These are phyloP conservation scores for Drosophila ercepeae DNA, from an alignment of 1,140 invertebrate species.

Conservation along the genomic window DNA sequence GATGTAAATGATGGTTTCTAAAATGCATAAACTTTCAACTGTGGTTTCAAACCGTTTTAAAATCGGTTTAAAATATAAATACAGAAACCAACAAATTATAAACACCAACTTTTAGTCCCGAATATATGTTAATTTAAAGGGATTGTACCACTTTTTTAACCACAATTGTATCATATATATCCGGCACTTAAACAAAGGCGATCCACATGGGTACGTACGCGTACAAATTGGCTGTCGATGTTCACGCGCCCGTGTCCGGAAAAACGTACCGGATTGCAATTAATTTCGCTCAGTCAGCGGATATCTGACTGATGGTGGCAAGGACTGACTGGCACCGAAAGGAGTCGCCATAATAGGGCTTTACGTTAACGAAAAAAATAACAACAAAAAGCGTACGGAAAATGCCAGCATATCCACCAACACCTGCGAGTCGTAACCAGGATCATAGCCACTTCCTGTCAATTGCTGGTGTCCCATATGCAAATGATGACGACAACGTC, in stretches of 20 bases:
- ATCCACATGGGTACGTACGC: background rate
- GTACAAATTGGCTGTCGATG: slow-evolving; percentile 36
- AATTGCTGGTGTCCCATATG: slow-evolving; percentile 50
- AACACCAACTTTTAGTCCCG: background rate
- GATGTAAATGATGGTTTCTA: too few relatives aligned
- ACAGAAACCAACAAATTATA: too few relatives aligned
- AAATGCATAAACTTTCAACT: too few relatives aligned
- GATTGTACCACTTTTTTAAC: background rate
- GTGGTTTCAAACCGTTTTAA: too few relatives aligned
- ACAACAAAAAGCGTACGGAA: slow-evolving; percentile 6
- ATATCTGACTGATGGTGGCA: slow-evolving; percentile 36
- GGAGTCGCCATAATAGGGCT: slow-evolving; percentile 1
- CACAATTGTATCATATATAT: background rate
- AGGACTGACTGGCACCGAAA: background rate
- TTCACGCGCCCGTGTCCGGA: slow-evolving; percentile 39
- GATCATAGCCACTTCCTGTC: slow-evolving; percentile 23
- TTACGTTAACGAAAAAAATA: slow-evolving; percentile 21
- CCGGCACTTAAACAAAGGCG: slow-evolving; percentile 11
- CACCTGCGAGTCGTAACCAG: slow-evolving; percentile 28
- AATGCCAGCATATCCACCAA: slow-evolving; percentile 10
- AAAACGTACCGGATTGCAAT: slow-evolving; percentile 80
- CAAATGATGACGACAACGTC: slow-evolving; percentile 56
- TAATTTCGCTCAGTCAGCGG: slow-evolving; percentile 76
- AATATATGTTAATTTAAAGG: background rate
- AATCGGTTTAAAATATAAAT: too few relatives aligned